Conservation (phyloP, 1,140 invertebrate genomes). For the Nymphalis io region DNA sequence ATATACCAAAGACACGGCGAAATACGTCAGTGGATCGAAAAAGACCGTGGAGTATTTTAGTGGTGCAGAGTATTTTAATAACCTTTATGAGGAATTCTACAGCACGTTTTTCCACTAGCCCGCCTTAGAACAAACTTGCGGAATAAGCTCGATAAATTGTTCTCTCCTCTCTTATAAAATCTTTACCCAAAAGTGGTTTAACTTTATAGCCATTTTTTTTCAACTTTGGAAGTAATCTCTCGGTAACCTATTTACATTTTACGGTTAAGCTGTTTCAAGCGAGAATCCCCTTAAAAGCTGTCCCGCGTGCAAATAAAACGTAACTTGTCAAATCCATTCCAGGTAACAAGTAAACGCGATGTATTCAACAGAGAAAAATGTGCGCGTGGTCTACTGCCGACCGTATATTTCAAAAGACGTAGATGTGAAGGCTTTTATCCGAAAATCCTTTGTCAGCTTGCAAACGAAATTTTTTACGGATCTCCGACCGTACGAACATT, state of each 20-base stretch:
- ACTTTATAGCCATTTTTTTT: too few relatives aligned
- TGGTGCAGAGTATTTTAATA: too few relatives aligned
- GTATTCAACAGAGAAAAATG: conserved; percentile 30
- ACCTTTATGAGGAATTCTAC: too few relatives aligned
- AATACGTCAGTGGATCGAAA: too few relatives aligned
- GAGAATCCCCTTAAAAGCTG: conserved; percentile 18
- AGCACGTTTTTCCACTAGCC: too few relatives aligned
- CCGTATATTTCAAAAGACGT: conserved; percentile 36
- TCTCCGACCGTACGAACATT: conserved; percentile 26
- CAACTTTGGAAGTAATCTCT: too few relatives aligned
- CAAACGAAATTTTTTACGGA: conserved; percentile 33
- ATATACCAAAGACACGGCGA: too few relatives aligned
- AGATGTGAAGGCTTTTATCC: conserved; percentile 32
- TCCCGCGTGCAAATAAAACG: conserved; percentile 17
- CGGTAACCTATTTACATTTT: conserved; percentile 4
- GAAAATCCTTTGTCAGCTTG: conserved; percentile 41
- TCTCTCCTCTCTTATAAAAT: too few relatives aligned
- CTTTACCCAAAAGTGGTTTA: too few relatives aligned
- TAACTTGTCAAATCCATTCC: conserved; percentile 29
- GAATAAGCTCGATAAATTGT: too few relatives aligned
- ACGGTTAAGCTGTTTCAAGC: conserved; percentile 7
- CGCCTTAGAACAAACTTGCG: too few relatives aligned
- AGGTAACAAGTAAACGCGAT: conserved; percentile 28
- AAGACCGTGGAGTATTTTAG: too few relatives aligned
- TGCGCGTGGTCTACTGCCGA: conserved; percentile 25